These are phyloP conservation scores for Pedicia rivosa DNA, from an alignment of 2,888 invertebrate species.

Conservation along the genomic window DNA sequence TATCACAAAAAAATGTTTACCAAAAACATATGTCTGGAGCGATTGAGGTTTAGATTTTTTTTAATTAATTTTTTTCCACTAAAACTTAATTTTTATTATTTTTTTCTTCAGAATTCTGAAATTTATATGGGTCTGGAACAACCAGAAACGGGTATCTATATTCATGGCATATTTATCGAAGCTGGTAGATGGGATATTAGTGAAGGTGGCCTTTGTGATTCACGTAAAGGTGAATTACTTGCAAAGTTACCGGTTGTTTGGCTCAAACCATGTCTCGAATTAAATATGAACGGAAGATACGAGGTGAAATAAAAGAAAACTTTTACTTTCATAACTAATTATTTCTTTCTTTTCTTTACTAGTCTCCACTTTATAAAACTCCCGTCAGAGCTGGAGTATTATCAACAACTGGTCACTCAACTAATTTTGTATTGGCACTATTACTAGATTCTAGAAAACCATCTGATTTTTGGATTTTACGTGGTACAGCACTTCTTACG, in stretches of 20 bases:
- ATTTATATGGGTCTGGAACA: conserved; percentile 38
- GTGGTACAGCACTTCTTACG: conserved; percentile 74
- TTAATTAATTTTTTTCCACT: neutral
- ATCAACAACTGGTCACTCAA: conserved; percentile 86
- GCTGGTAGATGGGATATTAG: conserved; percentile 71
- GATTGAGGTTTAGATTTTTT: conserved; percentile 21
- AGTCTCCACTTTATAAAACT: conserved; percentile 75
- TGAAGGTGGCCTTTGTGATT: conserved; percentile 53
- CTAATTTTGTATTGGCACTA: conserved; percentile 76
- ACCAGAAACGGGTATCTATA: conserved; percentile 51
- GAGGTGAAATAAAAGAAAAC: conserved; percentile 13
- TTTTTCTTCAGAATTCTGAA: conserved; percentile 22
- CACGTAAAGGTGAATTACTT: conserved; percentile 44
- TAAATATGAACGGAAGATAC: conserved; percentile 18
- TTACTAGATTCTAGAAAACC: conserved; percentile 45
- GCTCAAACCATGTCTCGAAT: conserved; percentile 24
- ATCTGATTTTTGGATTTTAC: conserved; percentile 72
- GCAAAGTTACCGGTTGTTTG: conserved; percentile 23
- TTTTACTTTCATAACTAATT: neutral
- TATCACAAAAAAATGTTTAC: conserved; percentile 54
- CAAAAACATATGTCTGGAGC: conserved; percentile 21
- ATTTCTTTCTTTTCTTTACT: conserved; percentile 42
- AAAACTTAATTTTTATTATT: neutral
- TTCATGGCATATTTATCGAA: conserved; percentile 74
- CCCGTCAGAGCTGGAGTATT: conserved; percentile 70